Percentiles rank a stretch among this genome's conserved stretches.
These are phyloP conservation scores for Dendrolimus punctatus DNA, from an alignment of 1,140 invertebrate genomes.

Conservation along the genomic window DNA sequence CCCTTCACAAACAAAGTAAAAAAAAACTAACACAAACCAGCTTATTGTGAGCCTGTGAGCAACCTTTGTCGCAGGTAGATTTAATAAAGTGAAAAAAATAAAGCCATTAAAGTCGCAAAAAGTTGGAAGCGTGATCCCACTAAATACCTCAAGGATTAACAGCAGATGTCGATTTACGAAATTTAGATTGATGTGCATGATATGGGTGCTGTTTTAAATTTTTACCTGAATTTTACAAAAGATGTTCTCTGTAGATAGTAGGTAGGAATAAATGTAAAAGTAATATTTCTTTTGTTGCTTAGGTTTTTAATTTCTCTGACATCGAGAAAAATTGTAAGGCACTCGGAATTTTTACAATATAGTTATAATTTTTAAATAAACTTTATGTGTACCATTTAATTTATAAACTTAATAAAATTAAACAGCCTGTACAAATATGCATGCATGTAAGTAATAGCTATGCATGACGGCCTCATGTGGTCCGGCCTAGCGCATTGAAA, in stretches of 20 bases:
- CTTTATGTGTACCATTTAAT: no score
- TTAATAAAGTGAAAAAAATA: constrained; percentile 46
- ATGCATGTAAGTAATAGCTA: no score
- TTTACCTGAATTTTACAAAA: constrained; percentile 1
- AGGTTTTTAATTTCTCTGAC: no score
- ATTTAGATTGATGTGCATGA: constrained; percentile 34
- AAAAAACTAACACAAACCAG: constrained; percentile 35
- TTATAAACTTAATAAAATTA: no score
- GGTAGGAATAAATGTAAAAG: background rate
- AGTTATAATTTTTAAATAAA: no score
- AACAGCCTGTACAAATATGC: no score
- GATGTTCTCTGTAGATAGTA: background rate
- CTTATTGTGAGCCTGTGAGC: constrained; percentile 34
- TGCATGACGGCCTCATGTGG: no score
- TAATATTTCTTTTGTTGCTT: no score
- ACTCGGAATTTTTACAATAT: no score
- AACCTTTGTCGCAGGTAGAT: constrained; percentile 49
- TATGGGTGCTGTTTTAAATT: constrained; percentile 31
- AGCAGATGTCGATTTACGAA: constrained; percentile 57
- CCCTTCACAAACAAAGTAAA: constrained; percentile 55
- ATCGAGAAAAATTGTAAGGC: no score
- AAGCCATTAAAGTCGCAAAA: constrained; percentile 46
- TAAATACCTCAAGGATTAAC: constrained; percentile 41
- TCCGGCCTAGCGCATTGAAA: no score
- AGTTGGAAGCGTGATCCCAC: constrained; percentile 38